A percentile compares a stretch with the other conserved stretches of the same genome.
Conservation (phyloP, 2,888 invertebrate genomes). For the Caenorhabditis sp. region DNA sequence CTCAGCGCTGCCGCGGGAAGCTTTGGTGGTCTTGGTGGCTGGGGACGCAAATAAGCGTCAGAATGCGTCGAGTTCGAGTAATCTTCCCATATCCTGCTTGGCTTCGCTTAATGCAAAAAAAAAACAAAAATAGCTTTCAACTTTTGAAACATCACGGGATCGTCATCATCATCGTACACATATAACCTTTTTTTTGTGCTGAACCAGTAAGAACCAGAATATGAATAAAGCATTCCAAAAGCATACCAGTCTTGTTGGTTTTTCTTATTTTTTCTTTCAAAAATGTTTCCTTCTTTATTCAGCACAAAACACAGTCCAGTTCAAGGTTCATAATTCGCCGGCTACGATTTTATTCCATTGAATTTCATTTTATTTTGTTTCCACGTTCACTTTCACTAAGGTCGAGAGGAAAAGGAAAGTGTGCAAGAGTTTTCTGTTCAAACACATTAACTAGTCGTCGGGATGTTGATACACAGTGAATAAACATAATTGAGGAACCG, state of each 20-base stretch:
- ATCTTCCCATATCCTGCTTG: background rate
- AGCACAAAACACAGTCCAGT: background rate
- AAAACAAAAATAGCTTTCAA: conserved; percentile 8
- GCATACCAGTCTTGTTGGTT: background rate
- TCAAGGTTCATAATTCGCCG: background rate
- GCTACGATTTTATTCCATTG: too few species aligned
- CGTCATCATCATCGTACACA: conserved; percentile 35
- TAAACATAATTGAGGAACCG: conserved; percentile 54
- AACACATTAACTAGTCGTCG: conserved; percentile 56
- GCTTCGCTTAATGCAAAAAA: background rate
- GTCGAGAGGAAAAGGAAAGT: conserved; percentile 29
- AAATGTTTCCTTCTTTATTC: background rate
- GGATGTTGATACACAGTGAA: conserved; percentile 57
- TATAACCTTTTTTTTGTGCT: conserved; percentile 18
- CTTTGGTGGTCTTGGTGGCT: conserved; percentile 23
- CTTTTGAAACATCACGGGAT: conserved; percentile 38
- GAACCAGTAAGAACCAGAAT: conserved; percentile 16
- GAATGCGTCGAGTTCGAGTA: background rate
- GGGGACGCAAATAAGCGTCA: conserved; percentile 19
- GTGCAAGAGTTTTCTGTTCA: conserved; percentile 56
- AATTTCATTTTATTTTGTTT: too few species aligned
- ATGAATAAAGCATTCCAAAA: conserved; percentile 52
- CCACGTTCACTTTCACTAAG: conserved; percentile 9
- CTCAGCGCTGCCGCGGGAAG: conserved; percentile 8
- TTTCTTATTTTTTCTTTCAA: background rate